These are phyloP conservation scores for Mimachlamys varia DNA, from an alignment of 2,888 invertebrate species.

Conservation along the genomic window DNA sequence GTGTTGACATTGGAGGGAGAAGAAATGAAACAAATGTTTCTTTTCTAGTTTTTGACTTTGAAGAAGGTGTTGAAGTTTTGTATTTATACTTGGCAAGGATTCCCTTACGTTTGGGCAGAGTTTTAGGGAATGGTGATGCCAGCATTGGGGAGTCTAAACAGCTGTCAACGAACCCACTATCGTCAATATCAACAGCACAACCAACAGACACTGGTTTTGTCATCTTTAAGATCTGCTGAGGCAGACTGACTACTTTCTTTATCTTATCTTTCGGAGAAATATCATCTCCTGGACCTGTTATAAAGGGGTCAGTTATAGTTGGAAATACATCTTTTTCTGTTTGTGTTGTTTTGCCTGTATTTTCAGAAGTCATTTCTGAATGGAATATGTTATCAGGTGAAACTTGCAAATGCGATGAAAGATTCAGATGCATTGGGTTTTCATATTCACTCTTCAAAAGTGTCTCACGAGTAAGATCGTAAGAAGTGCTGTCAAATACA, in stretches of 20 bases:
- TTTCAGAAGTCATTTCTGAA: neutral
- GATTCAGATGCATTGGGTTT: neutral
- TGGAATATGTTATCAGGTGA: neutral
- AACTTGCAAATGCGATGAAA: neutral
- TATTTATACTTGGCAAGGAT: neutral
- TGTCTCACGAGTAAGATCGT: too few relatives aligned
- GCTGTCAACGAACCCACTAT: neutral
- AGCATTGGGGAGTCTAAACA: neutral
- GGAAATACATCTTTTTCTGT: neutral
- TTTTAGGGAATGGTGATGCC: neutral
- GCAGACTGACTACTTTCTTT: neutral
- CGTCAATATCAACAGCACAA: slow-evolving; percentile 17
- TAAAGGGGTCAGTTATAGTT: neutral
- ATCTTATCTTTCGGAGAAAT: neutral
- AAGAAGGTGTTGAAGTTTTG: neutral
- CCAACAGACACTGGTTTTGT: neutral
- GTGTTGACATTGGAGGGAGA: neutral
- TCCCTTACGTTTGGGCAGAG: neutral
- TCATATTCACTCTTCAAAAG: neutral
- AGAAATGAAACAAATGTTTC: neutral
- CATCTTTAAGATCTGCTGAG: neutral
- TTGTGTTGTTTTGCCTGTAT: neutral
- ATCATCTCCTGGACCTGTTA: neutral
- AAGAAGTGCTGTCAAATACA: neutral
- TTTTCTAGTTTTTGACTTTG: neutral